phyloP scores from a whole-genome alignment of 2,797 vertebrate genomes.

The Gymnothorax javanicus region DNA sequence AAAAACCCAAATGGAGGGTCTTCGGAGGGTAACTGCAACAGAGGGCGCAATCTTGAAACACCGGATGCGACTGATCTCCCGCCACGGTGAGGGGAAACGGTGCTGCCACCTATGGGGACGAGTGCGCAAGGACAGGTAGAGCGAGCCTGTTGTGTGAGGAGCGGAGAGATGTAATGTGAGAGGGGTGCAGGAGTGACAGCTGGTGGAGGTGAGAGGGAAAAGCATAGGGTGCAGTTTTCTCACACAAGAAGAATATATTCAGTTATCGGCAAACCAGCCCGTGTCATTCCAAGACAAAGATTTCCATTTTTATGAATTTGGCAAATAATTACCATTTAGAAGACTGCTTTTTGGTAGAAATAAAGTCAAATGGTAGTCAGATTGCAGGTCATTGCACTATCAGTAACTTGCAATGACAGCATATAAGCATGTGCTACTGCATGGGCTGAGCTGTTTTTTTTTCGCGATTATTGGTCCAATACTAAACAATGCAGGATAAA shows the following conservation, averaged over 20 bases:
- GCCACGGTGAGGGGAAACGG: background rate
- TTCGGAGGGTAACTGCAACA: background rate
- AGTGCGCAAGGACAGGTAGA: background rate
- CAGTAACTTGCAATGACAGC: no score
- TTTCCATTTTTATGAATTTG: no score
- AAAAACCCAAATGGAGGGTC: background rate
- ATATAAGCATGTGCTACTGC: no score
- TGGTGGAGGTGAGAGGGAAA: background rate
- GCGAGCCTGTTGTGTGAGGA: background rate
- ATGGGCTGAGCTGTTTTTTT: no score
- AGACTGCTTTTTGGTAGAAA: no score
- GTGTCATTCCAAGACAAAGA: background rate
- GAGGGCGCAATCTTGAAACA: background rate
- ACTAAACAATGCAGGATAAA: no score
- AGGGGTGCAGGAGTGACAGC: background rate
- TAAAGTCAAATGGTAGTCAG: background rate
- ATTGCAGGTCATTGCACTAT: no score
- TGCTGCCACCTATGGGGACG: slow-evolving; percentile 21
- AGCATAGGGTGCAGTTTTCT: background rate
- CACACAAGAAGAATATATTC: background rate
- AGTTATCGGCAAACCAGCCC: background rate
- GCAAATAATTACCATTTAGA: no score
- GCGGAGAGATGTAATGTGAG: background rate
- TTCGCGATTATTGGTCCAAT: no score
- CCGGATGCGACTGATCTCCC: no score